Evolutionary conservation across 1,140 invertebrate genomes (phyloP).

Genomic region (Stegodyphus mimosarum): DNA sequence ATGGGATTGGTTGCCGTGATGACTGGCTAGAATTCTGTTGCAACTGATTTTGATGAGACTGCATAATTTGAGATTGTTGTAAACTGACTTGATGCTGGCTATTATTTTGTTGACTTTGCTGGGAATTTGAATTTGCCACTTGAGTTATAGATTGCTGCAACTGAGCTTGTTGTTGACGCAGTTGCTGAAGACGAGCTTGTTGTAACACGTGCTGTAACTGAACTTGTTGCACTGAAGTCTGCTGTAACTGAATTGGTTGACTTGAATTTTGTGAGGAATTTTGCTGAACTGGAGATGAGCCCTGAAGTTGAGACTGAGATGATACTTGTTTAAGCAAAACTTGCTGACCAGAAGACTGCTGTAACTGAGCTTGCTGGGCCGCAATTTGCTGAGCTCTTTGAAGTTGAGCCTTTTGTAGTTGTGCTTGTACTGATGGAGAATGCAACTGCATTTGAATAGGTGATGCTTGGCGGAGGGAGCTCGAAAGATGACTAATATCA

Average conservation of each 20-base stretch:
- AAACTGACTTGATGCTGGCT: slow-evolving; percentile 7
- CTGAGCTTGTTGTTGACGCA: slow-evolving; percentile 58
- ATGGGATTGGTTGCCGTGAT: not conserved
- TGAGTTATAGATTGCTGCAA: slow-evolving; percentile 47
- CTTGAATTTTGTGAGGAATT: slow-evolving; percentile 11
- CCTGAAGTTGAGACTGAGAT: slow-evolving; percentile 17
- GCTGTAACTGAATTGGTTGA: slow-evolving; percentile 47
- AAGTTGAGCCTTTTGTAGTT: slow-evolving; percentile 29
- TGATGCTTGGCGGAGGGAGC: slow-evolving; percentile 7
- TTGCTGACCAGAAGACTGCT: slow-evolving; percentile 32
- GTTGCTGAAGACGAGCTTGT: slow-evolving; percentile 47
- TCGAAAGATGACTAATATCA: slow-evolving; percentile 20
- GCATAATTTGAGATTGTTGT: not conserved
- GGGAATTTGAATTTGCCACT: slow-evolving; percentile 2
- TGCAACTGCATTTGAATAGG: slow-evolving; percentile 42
- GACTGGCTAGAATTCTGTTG: slow-evolving; percentile 10
- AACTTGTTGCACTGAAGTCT: slow-evolving; percentile 54
- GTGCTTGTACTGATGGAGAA: slow-evolving; percentile 16
- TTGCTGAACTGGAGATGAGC: slow-evolving; percentile 19
- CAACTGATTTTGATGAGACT: slow-evolving; percentile 18
- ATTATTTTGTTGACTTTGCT: slow-evolving; percentile 9
- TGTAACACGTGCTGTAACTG: slow-evolving; percentile 57
- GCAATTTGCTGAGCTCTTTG: slow-evolving; percentile 25
- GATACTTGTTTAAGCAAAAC: slow-evolving; percentile 31
- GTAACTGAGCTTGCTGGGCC: slow-evolving; percentile 24